A percentile compares a stretch with the other conserved stretches of the same genome.
Evolutionary conservation across 1,140 invertebrate species (phyloP).

Genomic region (Neelides sp.): DNA sequence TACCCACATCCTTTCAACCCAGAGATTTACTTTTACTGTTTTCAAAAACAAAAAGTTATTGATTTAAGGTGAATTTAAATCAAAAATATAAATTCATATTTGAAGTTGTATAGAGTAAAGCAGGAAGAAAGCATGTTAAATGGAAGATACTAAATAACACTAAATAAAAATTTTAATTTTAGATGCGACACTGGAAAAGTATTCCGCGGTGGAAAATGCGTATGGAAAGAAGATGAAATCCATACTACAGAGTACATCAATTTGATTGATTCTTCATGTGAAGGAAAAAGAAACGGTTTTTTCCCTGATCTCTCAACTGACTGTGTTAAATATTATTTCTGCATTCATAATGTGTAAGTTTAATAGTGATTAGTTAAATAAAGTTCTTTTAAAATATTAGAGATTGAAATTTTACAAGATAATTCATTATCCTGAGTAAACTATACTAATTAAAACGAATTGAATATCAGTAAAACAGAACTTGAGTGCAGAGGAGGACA

Average conservation of each 20-base stretch:
- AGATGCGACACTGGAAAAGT: constrained; percentile 30
- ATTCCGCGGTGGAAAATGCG: constrained; percentile 23
- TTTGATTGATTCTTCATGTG: constrained; percentile 33
- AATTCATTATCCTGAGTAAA: no score
- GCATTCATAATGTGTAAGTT: constrained; percentile 41
- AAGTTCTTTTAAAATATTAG: no score
- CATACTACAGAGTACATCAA: neutral
- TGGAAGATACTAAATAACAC: no score
- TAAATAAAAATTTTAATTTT: no score
- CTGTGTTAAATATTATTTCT: constrained; percentile 46
- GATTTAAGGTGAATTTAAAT: no score
- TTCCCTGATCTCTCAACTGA: constrained; percentile 41
- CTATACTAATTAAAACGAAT: no score
- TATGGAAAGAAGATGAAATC: neutral
- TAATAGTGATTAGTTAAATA: no score
- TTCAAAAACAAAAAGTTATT: constrained; percentile 42
- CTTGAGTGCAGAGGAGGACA: constrained; percentile 34
- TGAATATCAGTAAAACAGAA: no score
- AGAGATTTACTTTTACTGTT: constrained; percentile 46
- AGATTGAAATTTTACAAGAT: no score
- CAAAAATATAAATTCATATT: no score
- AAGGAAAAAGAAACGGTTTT: constrained; percentile 42
- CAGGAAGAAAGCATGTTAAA: no score
- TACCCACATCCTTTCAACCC: constrained; percentile 35
- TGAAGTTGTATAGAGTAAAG: no score